Percentiles rank a stretch among this genome's conserved stretches.
Evolutionary conservation across 1,140 invertebrate genomes (phyloP).

Genomic region (Delia radicum): DNA sequence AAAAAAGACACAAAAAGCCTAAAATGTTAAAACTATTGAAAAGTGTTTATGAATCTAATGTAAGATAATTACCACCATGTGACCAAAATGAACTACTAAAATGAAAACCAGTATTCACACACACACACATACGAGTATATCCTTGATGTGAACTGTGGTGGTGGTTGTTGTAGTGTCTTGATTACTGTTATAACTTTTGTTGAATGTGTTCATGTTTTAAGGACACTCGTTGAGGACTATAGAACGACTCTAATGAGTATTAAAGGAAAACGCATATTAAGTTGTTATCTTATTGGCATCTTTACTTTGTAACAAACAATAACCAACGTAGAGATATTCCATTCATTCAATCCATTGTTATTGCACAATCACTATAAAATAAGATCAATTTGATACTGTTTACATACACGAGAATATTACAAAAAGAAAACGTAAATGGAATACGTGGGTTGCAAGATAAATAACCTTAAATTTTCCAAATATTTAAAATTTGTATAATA

Average conservation of each 20-base stretch:
- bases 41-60: not conserved
- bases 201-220: not conserved
- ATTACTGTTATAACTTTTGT: not conserved
- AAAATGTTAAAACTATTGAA: not conserved
- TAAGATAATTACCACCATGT: not conserved
- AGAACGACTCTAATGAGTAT: constrained; percentile 13
- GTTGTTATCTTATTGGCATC: constrained; percentile 15
- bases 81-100: not conserved
- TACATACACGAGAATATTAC: too few relatives aligned
- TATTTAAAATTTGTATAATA: too few relatives aligned
- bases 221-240: not conserved
- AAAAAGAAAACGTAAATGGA: not conserved
- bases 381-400: not conserved
- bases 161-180: not conserved
- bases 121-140: not conserved
- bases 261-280: constrained; percentile 15
- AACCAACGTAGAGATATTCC: not conserved
- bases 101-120: not conserved
- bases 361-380: not conserved
- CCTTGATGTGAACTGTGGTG: not conserved
- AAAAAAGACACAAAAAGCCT: not conserved
- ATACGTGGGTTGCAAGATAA: not conserved
- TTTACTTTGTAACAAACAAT: not conserved
- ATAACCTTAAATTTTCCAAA: not conserved
- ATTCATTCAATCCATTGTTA: not conserved